Base-by-base conservation (phyloP, 2,888 invertebrate species). In the Ceriagrion tenellum region DNA sequence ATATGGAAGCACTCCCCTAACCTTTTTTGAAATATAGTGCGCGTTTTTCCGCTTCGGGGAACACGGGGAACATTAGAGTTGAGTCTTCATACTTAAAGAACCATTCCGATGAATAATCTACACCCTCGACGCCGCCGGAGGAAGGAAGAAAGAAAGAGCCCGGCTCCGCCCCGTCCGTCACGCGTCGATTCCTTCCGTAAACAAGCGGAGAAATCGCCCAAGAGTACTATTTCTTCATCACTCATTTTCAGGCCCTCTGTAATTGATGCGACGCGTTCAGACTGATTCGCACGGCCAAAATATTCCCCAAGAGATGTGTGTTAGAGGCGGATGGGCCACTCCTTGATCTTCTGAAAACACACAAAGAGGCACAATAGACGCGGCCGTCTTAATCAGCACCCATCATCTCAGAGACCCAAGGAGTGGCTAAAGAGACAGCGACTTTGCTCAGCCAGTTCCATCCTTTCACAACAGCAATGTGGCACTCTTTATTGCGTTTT, bases 401-500 rank as follows among this genome's bases (percentile, higher is more conserved):
- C 23, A 55, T 89, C n/a, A 89, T 35, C 81, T 35, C 20, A 12
- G n/a, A 55, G 59, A 16, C 59, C 47, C 26, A 89, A 89, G 47
- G 89, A 55, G 91, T n/a, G 63, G 63, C 26, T 69, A 16, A 69
- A 69, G 55, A 74, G 18, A 3, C n/a, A 69, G 0, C 47, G 40
- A 59, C 35, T 91, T 63, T 63, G 63, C 55, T 35, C n/a, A 30
- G 30, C 47, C 47, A 47, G 47, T 13, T 8, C 20, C 59, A 3
- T 8, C 93, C 91, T 63, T 69, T 93, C 47, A 93, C 69, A 35
- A 40, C 47, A 20, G 59, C 26, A n/a, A 40, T 93, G 59, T 59
- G 69, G 69, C 47, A 93, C 93, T 69, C 93, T 74, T 93, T 63
- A 93, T 93, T 93, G 93, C 93, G 56, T 63, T 93, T 93, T 93